phyloP scores from a whole-genome alignment of 2,113 vertebrate species.

The Puma concolor region DNA sequence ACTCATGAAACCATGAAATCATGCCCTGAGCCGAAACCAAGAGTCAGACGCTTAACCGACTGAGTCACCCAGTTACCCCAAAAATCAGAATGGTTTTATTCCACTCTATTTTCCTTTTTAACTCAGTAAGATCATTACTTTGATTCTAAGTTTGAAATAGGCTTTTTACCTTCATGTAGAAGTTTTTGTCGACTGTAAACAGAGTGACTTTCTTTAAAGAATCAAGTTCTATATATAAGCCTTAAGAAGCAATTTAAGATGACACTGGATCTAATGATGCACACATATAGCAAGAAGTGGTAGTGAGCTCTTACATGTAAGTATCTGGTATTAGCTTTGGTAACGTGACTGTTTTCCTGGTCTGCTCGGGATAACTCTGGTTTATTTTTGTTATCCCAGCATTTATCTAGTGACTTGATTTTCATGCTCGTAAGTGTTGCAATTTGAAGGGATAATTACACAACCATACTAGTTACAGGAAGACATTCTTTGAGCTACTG shows the following conservation, averaged over 20 bases:
- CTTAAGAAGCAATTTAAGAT: constrained; percentile 8
- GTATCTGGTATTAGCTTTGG: background rate
- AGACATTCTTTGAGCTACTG: background rate
- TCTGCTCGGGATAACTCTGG: background rate
- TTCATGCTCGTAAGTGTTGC: background rate
- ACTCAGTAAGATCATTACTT: background rate
- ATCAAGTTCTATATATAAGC: background rate
- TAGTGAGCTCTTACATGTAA: background rate
- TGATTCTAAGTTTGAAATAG: constrained; percentile 7
- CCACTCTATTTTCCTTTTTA: background rate
- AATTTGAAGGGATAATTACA: background rate
- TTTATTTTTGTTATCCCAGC: background rate
- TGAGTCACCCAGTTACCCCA: too few relatives aligned
- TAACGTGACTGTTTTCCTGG: background rate
- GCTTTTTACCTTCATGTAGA: constrained; percentile 17
- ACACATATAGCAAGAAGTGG: background rate
- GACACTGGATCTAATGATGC: background rate
- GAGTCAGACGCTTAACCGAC: too few relatives aligned
- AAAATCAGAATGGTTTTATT: constrained; percentile 28
- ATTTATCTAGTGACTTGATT: background rate
- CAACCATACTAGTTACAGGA: background rate
- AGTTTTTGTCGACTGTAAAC: background rate
- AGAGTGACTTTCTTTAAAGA: constrained; percentile 14
- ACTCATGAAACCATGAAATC: too few relatives aligned
- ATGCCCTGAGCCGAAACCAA: too few relatives aligned